These are phyloP conservation scores for Suncus etruscus DNA, from an alignment of 2,113 vertebrate species.

Conservation along the genomic window DNA sequence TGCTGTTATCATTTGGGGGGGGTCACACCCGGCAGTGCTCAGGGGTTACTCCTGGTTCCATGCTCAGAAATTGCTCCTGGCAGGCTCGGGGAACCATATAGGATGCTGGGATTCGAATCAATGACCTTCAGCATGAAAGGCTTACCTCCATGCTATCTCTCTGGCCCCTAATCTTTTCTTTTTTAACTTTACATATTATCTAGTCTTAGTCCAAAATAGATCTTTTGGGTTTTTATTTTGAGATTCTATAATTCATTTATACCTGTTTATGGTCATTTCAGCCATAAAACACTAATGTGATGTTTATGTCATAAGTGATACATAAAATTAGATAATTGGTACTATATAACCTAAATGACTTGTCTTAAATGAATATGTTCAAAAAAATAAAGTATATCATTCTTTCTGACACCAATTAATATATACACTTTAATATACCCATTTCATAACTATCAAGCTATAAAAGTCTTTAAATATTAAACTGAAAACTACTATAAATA, in stretches of 20 bases:
- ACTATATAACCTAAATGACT: not conserved
- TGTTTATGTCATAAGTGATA: not conserved
- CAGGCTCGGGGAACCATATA: too few relatives aligned
- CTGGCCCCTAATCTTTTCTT: too few relatives aligned
- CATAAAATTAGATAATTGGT: not conserved
- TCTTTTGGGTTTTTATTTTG: not conserved
- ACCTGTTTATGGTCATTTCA: too few relatives aligned
- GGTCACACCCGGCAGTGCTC: too few relatives aligned
- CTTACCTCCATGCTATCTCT: too few relatives aligned
- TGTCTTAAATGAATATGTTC: constrained; percentile 11
- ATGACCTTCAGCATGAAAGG: too few relatives aligned
- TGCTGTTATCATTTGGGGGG: too few relatives aligned
- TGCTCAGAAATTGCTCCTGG: too few relatives aligned
- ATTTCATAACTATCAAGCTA: constrained; percentile 26
- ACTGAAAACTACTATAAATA: constrained; percentile 23
- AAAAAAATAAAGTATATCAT: constrained; percentile 37
- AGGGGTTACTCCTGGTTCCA: too few relatives aligned
- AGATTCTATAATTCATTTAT: not conserved
- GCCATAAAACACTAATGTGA: not conserved
- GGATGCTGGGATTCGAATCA: too few relatives aligned
- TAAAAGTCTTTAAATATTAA: constrained; percentile 47
- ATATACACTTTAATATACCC: not conserved
- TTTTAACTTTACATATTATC: too few relatives aligned
- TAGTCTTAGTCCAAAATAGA: too few relatives aligned
- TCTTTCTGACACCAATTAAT: constrained; percentile 40